Conservation (phyloP, 2,113 vertebrate genomes). For the Takifugu bimaculatus region DNA sequence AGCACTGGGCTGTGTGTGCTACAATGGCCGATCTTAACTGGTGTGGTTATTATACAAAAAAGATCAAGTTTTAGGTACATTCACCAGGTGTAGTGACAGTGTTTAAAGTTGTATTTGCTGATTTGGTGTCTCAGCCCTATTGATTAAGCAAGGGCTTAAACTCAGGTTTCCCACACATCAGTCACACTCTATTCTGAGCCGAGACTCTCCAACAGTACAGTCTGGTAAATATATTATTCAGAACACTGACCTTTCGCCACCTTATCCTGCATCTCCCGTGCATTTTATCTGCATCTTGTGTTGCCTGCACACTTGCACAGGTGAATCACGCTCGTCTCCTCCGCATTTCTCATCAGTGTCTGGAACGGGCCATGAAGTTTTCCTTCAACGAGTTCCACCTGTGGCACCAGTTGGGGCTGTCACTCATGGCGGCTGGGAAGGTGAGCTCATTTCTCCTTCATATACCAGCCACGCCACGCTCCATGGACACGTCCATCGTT, state of each 20-base stretch:
- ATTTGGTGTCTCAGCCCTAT: neutral
- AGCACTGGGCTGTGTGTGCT: too few relatives aligned
- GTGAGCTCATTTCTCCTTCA: slow-evolving; percentile 76
- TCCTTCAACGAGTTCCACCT: slow-evolving; percentile 96
- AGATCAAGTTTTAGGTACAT: too few relatives aligned
- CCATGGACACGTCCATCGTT: neutral
- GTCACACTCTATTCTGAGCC: too few relatives aligned
- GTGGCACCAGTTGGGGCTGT: slow-evolving; percentile 95
- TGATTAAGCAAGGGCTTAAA: slow-evolving; percentile 25
- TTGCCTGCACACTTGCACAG: neutral
- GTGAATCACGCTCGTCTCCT: slow-evolving; percentile 8
- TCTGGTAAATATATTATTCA: too few relatives aligned
- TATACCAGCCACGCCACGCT: slow-evolving; percentile 19
- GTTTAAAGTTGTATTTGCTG: neutral
- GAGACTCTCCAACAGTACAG: neutral
- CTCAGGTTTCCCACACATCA: slow-evolving; percentile 16
- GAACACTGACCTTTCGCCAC: neutral
- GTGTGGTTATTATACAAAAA: too few relatives aligned
- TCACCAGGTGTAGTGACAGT: neutral
- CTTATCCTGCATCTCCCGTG: neutral
- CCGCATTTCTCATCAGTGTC: slow-evolving; percentile 76
- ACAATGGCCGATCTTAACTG: too few relatives aligned
- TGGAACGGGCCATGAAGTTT: slow-evolving; percentile 97
- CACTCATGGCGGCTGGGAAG: slow-evolving; percentile 94
- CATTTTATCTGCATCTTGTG: too few relatives aligned